phyloP scores from a whole-genome alignment of 2,113 vertebrate species.

The Chamaea fasciata region DNA sequence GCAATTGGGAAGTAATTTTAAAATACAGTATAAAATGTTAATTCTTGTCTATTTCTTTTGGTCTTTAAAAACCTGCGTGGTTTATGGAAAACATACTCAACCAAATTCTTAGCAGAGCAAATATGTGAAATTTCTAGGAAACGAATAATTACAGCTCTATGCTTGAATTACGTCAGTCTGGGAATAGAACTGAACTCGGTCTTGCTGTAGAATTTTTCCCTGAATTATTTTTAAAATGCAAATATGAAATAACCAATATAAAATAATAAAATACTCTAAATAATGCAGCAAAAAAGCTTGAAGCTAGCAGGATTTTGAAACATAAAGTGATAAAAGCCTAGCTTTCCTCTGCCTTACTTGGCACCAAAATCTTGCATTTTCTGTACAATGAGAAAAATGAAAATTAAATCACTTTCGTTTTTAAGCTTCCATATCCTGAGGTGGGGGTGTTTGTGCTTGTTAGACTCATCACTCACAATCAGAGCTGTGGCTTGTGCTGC shows the following conservation, averaged over 20 bases:
- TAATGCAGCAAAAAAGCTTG: not conserved
- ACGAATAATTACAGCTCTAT: not conserved
- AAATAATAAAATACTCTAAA: not conserved
- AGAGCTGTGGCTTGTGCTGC: not conserved
- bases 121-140: not conserved
- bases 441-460: not conserved
- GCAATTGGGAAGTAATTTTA: not conserved
- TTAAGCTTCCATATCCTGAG: not conserved
- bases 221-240: not conserved
- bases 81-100: not conserved
- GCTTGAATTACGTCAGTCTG: not conserved
- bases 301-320: not conserved
- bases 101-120: not conserved
- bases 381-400: not conserved
- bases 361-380: not conserved
- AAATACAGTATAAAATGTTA: not conserved
- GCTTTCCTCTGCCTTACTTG: not conserved
- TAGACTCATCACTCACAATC: not conserved
- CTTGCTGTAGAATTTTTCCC: not conserved
- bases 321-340: not conserved
- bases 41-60: not conserved
- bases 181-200: not conserved
- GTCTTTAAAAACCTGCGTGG: not conserved
- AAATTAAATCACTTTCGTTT: not conserved
- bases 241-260: not conserved